A percentile compares a stretch with the other conserved stretches of the same genome.
phyloP scores from a whole-genome alignment of 2,797 vertebrate species.

The Acanthurus leucopareius region DNA sequence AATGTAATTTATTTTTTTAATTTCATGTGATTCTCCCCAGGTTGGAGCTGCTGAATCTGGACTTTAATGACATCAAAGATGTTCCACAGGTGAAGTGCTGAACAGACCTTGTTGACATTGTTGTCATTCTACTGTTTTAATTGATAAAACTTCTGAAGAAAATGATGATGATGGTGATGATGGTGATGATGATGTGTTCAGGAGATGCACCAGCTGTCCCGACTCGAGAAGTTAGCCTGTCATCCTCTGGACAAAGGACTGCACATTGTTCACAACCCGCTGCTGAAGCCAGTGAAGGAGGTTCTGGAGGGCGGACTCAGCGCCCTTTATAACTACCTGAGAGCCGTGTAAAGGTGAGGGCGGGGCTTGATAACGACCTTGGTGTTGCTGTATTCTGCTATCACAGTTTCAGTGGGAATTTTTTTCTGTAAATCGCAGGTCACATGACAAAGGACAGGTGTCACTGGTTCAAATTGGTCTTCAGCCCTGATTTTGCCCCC shows the following conservation, averaged over 20 bases:
- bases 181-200: constrained; percentile 24
- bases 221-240: constrained; percentile 89
- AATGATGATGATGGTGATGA: not conserved
- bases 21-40: constrained; percentile 25
- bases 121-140: too few relatives aligned
- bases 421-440: too few relatives aligned
- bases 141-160: too few relatives aligned
- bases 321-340: constrained; percentile 82
- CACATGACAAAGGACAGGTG: too few relatives aligned
- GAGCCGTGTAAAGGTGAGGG: constrained; percentile 40
- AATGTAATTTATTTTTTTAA: not conserved
- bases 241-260: constrained; percentile 95
- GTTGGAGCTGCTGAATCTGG: constrained; percentile 91
- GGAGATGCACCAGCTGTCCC: constrained; percentile 88
- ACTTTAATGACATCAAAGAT: constrained; percentile 91
- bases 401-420: too few relatives aligned
- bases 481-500: too few relatives aligned
- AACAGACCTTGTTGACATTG: too few relatives aligned
- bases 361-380: constrained; percentile 37
- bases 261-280: constrained; percentile 92
- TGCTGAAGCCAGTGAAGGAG: constrained; percentile 90
- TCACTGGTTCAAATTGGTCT: too few relatives aligned
- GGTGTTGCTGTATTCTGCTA: too few relatives aligned
- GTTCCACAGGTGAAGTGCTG: constrained; percentile 81
- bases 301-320: constrained; percentile 89